phyloP scores from a whole-genome alignment of 2,797 vertebrate species.

The Euthynnus affinis region DNA sequence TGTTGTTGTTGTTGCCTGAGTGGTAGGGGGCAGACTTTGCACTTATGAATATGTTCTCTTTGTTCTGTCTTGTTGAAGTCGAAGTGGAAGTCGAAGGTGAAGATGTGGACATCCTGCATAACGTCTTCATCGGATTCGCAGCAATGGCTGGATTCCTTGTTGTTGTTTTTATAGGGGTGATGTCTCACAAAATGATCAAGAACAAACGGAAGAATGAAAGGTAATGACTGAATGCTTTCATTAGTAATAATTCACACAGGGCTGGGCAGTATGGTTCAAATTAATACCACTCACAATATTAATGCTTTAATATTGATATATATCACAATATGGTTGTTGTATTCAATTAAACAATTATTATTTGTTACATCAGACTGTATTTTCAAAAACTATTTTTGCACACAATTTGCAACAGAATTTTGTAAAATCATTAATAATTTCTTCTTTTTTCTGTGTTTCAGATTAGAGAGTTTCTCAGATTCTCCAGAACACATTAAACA shows the following conservation, averaged over 20 bases:
- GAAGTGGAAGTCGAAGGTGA: too few relatives aligned
- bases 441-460: conserved; percentile 56
- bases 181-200: conserved; percentile 23
- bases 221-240: conserved; percentile 37
- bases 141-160: conserved; percentile 75
- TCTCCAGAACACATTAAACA: conserved; percentile 13
- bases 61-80: background rate
- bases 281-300: background rate
- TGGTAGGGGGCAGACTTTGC: too few relatives aligned
- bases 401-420: background rate
- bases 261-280: background rate
- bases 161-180: conserved; percentile 47
- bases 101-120: background rate
- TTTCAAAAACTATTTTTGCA: too few relatives aligned
- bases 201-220: conserved; percentile 33
- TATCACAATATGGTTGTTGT: background rate
- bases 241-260: too few relatives aligned
- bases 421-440: background rate
- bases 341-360: too few relatives aligned
- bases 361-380: background rate
- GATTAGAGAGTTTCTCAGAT: conserved; percentile 21
- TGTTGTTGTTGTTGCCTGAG: background rate
- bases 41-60: background rate
- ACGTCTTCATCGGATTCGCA: conserved; percentile 63
- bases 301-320: background rate